A percentile compares a stretch with the other conserved stretches of the same genome.
phyloP scores from a whole-genome alignment of 2,888 invertebrate genomes.

The Mythimna vitellina region DNA sequence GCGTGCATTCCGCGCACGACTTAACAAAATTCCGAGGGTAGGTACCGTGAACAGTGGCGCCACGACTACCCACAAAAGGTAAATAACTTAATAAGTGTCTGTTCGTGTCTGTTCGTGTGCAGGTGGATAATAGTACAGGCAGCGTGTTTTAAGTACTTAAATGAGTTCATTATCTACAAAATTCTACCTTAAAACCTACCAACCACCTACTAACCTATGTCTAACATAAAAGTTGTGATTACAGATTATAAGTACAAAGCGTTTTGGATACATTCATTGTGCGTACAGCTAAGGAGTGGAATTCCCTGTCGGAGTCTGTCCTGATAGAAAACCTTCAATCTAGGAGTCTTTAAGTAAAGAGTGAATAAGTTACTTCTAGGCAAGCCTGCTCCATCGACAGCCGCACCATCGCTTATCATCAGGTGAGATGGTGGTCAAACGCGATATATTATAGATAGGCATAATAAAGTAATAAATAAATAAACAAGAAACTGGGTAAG shows the following conservation, averaged over 20 bases:
- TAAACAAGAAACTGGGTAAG: too few species aligned
- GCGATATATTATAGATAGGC: too few species aligned
- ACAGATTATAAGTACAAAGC: not conserved
- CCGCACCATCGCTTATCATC: too few species aligned
- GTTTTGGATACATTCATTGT: too few species aligned
- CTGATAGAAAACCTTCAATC: too few species aligned
- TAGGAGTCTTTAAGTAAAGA: too few species aligned
- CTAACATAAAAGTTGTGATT: not conserved
- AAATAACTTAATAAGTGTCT: conserved; percentile 82
- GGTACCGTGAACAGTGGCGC: conserved; percentile 54
- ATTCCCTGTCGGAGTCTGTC: too few species aligned
- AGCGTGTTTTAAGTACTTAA: not conserved
- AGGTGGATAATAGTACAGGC: not conserved
- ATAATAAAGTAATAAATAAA: too few species aligned
- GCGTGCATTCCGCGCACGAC: conserved; percentile 81
- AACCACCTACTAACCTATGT: not conserved
- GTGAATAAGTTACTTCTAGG: too few species aligned
- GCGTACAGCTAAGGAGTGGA: too few species aligned
- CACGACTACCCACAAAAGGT: conserved; percentile 72
- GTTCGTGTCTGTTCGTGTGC: conserved; percentile 70
- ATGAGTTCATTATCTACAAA: not conserved
- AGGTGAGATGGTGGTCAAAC: too few species aligned
- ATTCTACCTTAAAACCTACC: not conserved
- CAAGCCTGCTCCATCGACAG: too few species aligned
- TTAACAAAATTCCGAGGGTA: conserved; percentile 75